Evolutionary conservation across 2,113 vertebrate species (phyloP).

Genomic region (Haliaeetus leucogaster): DNA sequence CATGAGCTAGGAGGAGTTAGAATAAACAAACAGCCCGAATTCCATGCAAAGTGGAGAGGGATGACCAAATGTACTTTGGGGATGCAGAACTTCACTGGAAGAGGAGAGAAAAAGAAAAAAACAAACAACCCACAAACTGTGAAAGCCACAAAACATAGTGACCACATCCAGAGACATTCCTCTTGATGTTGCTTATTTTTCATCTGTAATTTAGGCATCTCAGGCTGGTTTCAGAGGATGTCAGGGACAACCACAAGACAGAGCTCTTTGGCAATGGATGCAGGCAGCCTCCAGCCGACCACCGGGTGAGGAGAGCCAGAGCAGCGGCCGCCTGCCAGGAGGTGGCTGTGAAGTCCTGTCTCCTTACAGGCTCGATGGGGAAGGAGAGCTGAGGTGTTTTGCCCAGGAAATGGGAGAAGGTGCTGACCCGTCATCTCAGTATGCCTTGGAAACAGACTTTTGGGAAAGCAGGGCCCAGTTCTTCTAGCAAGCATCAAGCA

Average conservation of each 20-base stretch:
- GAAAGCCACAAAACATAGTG: not conserved
- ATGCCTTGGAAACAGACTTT: not conserved
- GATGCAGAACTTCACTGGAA: not conserved
- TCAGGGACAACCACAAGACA: not conserved
- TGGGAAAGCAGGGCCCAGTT: not conserved
- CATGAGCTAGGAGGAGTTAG: not conserved
- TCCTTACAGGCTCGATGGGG: not conserved
- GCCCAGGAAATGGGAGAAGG: not conserved
- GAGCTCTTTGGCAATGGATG: not conserved
- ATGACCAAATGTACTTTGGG: not conserved
- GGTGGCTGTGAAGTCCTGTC: not conserved
- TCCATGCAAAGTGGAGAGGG: not conserved
- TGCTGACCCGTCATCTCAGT: not conserved
- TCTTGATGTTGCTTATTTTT: not conserved
- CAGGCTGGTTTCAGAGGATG: not conserved
- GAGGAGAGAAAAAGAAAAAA: not conserved
- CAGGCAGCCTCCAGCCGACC: not conserved
- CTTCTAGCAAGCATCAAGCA: not conserved
- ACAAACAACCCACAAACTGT: not conserved
- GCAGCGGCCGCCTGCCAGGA: fast-evolving
- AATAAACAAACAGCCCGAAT: not conserved
- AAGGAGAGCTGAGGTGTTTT: not conserved
- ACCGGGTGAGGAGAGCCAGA: not conserved
- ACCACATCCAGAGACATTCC: not conserved
- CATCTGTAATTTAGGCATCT: not conserved